Percentiles rank a stretch among this genome's conserved stretches.
phyloP scores from a whole-genome alignment of 92 coral and sea anemone genomes.

The Heteractis magnifica region DNA sequence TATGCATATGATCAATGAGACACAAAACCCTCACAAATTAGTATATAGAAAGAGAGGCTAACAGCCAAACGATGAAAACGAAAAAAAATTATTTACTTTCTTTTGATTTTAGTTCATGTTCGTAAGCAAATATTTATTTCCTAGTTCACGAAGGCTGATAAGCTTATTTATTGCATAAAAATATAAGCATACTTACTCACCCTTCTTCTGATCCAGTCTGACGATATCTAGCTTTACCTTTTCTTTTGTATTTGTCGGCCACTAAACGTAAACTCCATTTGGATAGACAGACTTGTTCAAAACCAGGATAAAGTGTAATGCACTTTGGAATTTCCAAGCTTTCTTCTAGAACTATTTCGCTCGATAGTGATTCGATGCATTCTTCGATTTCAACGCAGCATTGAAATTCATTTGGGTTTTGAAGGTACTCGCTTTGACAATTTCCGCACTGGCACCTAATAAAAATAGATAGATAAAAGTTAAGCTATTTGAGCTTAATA shows the following conservation, averaged over 20 bases:
- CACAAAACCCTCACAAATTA: neutral
- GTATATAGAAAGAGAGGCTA: neutral
- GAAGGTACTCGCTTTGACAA: conserved; percentile 39
- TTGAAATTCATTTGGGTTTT: conserved; percentile 50
- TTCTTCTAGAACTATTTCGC: conserved; percentile 34
- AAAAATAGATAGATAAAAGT: neutral
- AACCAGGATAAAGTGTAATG: conserved; percentile 52
- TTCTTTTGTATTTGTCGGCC: conserved; percentile 53
- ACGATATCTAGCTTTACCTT: conserved; percentile 43
- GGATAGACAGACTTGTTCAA: conserved; percentile 50
- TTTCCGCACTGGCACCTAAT: conserved; percentile 62
- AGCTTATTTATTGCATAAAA: neutral
- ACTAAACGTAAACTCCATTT: conserved; percentile 63
- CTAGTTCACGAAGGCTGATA: neutral
- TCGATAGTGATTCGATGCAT: conserved; percentile 40
- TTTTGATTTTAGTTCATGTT: too few relatives aligned
- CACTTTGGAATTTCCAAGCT: conserved; percentile 37
- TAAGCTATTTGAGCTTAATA: neutral
- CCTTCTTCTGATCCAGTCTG: conserved; percentile 58
- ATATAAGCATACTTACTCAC: neutral
- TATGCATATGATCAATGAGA: neutral
- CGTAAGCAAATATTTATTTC: too few relatives aligned
- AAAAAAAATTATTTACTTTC: too few relatives aligned
- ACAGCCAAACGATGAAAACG: neutral
- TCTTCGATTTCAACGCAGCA: conserved; percentile 48